Percentiles rank a stretch among this genome's conserved stretches.
Evolutionary conservation across 1,140 invertebrate genomes (phyloP).

Genomic region (Cherax destructor): DNA sequence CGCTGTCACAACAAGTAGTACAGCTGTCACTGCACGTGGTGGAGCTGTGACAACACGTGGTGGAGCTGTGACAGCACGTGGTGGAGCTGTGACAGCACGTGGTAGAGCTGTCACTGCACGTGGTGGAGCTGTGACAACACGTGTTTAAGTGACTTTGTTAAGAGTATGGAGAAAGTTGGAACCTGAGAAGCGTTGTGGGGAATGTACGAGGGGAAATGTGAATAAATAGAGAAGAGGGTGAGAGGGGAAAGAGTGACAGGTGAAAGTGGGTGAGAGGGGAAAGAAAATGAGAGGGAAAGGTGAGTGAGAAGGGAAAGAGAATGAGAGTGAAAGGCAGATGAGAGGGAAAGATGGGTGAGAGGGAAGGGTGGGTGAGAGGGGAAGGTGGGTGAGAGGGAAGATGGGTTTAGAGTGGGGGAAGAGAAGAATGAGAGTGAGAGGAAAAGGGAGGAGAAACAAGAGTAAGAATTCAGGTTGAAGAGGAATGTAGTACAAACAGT

Average conservation of each 20-base stretch:
- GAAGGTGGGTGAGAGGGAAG: too few relatives aligned
- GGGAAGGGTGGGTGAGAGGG: neutral
- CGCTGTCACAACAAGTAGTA: too few relatives aligned
- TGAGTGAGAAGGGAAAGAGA: neutral
- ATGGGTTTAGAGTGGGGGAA: neutral
- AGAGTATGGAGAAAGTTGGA: too few relatives aligned
- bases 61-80: too few relatives aligned
- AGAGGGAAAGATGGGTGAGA: neutral
- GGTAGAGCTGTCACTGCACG: too few relatives aligned
- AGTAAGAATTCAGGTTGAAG: neutral
- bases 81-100: too few relatives aligned
- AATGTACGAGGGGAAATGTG: neutral
- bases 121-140: too few relatives aligned
- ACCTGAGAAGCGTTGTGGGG: too few relatives aligned
- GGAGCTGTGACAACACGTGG: too few relatives aligned
- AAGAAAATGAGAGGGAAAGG: conserved; percentile 13
- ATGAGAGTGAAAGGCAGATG: neutral
- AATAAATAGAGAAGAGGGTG: neutral
- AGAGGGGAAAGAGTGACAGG: too few relatives aligned
- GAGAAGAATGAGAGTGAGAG: neutral
- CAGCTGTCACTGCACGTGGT: too few relatives aligned
- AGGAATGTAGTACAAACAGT: neutral
- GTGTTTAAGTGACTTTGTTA: too few relatives aligned
- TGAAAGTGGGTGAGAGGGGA: neutral
- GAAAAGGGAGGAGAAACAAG: neutral